phyloP scores from a whole-genome alignment of 2,113 vertebrate species.

The Apeltes quadracus region DNA sequence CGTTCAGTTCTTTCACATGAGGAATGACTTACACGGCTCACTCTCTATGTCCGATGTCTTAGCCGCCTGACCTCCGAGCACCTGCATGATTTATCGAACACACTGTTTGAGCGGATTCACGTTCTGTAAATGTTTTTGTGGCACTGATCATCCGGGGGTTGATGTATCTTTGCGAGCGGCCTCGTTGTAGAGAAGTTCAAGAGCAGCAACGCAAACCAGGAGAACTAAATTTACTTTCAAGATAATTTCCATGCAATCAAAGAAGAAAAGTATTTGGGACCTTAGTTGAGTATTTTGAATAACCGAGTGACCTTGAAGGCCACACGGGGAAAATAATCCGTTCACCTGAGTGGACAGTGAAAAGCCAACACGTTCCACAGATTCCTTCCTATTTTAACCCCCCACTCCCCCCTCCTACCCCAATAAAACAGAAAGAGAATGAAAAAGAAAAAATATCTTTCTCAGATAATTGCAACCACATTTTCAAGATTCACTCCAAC shows the following conservation, averaged over 20 bases:
- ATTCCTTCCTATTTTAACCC: constrained; percentile 59
- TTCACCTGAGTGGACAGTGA: constrained; percentile 46
- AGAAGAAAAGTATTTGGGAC: not conserved
- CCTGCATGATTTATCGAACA: constrained; percentile 25
- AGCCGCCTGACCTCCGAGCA: constrained; percentile 9
- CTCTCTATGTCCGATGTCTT: constrained; percentile 20
- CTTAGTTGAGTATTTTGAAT: not conserved
- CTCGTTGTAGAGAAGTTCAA: not conserved
- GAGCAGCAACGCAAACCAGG: not conserved
- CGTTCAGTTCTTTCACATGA: constrained; percentile 21
- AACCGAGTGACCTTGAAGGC: constrained; percentile 21
- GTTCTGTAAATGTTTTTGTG: constrained; percentile 6
- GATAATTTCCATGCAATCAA: not conserved
- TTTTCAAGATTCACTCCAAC: constrained; percentile 49
- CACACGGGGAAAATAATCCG: constrained; percentile 24
- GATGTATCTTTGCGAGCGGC: not conserved
- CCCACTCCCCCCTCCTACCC: no score
- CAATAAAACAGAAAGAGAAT: constrained; percentile 17
- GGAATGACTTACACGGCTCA: constrained; percentile 26
- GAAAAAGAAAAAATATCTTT: constrained; percentile 51
- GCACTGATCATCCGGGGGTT: constrained; percentile 9
- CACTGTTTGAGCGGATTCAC: not conserved
- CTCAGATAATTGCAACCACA: constrained; percentile 71
- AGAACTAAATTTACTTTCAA: not conserved
- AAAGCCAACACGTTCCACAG: constrained; percentile 57